Conservation (phyloP, 2,888 invertebrate genomes). For the Tenthredo scrophulariae region DNA sequence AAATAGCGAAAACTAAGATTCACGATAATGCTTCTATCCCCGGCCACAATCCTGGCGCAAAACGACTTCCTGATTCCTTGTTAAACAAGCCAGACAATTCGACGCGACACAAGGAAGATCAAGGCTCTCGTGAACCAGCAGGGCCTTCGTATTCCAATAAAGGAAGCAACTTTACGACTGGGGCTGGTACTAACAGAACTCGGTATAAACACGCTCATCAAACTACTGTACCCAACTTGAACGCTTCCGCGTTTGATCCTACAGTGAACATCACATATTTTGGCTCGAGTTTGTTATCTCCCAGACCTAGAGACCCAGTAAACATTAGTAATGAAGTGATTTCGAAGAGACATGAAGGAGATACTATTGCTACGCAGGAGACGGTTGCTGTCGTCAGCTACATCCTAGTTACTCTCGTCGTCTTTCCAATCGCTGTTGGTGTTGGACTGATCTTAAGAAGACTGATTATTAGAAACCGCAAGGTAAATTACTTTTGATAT, state of each 20-base stretch:
- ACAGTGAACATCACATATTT: slow-evolving; percentile 69
- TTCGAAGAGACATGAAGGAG: slow-evolving; percentile 74
- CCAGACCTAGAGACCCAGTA: slow-evolving; percentile 68
- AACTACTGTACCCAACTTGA: slow-evolving; percentile 66
- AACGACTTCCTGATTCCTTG: slow-evolving; percentile 41
- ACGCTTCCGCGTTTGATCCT: slow-evolving; percentile 66
- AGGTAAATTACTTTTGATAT: slow-evolving; percentile 67
- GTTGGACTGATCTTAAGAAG: slow-evolving; percentile 77
- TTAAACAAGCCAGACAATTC: slow-evolving; percentile 38
- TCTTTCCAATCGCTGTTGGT: slow-evolving; percentile 78
- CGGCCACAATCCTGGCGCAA: slow-evolving; percentile 2
- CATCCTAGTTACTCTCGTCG: slow-evolving; percentile 77
- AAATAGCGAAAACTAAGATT: slow-evolving; percentile 24
- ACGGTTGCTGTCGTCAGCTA: slow-evolving; percentile 77
- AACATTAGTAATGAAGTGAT: slow-evolving; percentile 75
- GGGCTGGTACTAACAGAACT: slow-evolving; percentile 61
- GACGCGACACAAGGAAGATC: slow-evolving; percentile 33
- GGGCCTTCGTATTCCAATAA: slow-evolving; percentile 55
- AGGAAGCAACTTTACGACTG: slow-evolving; percentile 28
- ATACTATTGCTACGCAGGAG: slow-evolving; percentile 74
- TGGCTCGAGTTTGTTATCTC: slow-evolving; percentile 67
- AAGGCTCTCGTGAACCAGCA: slow-evolving; percentile 42
- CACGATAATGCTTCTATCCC: slow-evolving; percentile 3
- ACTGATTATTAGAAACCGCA: slow-evolving; percentile 78
- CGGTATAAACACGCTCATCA: slow-evolving; percentile 67